Conservation (phyloP, 1,140 invertebrate genomes). For the Parapsyche elsis region DNA sequence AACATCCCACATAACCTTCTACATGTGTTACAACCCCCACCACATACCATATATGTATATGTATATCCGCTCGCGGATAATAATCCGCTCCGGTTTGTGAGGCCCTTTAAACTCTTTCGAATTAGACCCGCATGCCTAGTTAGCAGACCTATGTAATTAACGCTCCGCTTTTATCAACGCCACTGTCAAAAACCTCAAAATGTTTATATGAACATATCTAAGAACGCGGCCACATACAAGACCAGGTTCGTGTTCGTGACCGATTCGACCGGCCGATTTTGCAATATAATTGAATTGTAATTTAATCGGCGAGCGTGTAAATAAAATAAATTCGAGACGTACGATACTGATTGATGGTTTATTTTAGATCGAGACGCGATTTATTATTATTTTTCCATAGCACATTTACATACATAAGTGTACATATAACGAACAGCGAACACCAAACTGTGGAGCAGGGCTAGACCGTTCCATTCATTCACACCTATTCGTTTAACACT, state of each 20-base stretch:
- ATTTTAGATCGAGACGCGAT: neutral
- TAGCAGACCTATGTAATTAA: no score
- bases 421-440: neutral
- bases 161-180: no score
- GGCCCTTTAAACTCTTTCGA: no score
- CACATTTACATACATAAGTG: neutral
- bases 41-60: neutral
- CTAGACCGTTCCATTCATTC: no score
- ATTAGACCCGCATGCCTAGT: no score
- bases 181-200: no score
- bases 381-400: neutral
- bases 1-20: neutral
- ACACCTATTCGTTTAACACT: no score
- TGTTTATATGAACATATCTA: no score
- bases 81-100: no score
- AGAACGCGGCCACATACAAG: neutral
- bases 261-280: constrained; percentile 18
- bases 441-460: no score
- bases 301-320: constrained; percentile 25
- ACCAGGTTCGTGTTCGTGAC: constrained; percentile 1
- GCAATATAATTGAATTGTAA: constrained; percentile 30
- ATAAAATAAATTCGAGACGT: constrained; percentile 26
- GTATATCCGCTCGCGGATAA: no score
- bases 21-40: neutral
- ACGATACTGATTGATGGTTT: constrained; percentile 21